Conservation (phyloP, 2,888 invertebrate genomes). For the Timandra comae region DNA sequence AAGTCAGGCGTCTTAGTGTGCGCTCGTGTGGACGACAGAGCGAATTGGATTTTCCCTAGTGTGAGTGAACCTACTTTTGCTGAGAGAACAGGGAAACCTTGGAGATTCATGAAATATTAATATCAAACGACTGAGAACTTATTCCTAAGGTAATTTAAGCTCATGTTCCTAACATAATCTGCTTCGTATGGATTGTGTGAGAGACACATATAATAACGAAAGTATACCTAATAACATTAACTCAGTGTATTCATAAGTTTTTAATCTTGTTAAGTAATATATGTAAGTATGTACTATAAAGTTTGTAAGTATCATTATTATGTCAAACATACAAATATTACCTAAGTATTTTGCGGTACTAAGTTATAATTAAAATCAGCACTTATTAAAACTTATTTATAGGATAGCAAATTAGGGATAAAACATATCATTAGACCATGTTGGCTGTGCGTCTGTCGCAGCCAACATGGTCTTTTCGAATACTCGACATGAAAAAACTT, state of each 20-base stretch:
- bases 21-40: conserved; percentile 61
- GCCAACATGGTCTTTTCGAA: no score
- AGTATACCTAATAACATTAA: conserved; percentile 3
- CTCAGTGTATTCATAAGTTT: not conserved
- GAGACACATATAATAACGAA: not conserved
- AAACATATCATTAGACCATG: no score
- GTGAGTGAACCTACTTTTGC: conserved; percentile 75
- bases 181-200: conserved; percentile 17
- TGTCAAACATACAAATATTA: no score
- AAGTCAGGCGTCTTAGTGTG: conserved; percentile 70
- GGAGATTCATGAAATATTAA: conserved; percentile 71
- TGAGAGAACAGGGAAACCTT: conserved; percentile 68
- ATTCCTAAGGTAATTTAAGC: conserved; percentile 51
- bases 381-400: no score
- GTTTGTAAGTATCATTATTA: no score
- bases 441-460: no score
- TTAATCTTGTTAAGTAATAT: no score
- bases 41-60: conserved; percentile 74
- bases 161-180: conserved; percentile 38
- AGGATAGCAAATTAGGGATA: no score
- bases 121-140: conserved; percentile 57
- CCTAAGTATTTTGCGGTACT: no score
- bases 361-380: no score
- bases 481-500: no score
- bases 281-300: no score